Evolutionary conservation across 2,797 vertebrate genomes (phyloP), one percentile per base, ranked within the genome.

Genomic region (Falco naumanni): DNA sequence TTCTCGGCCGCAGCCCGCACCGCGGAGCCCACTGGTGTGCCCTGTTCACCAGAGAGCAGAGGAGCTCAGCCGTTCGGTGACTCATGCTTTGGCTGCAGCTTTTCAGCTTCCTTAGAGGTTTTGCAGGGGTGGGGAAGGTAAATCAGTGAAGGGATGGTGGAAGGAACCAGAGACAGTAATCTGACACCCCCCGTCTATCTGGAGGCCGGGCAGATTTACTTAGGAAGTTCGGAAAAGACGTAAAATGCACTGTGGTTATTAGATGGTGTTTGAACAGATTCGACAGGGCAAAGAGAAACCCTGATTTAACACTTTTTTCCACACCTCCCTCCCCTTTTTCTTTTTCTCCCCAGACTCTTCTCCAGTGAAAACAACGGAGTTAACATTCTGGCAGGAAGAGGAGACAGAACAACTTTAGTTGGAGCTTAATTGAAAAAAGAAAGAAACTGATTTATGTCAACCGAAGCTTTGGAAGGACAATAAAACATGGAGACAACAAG

Each of bases 371-470:
- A 95, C 68, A 94, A 87, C 10, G 57, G 51, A 84, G 70, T 50
- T 90, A 63, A 68, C 16, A 33, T 53, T 89, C 86, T 95, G 93
- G 88, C 90, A 95, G 64, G 48, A 74, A 90, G 69, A 86, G 65
- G 91, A 93, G 87, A 95, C 71, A 95, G 71, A 91, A 66, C 64
- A 92, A 77, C 60, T 94, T 81, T 66, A 82, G 72, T 78, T 15
- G 56, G 51, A 93, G 98, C 97, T 97, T 98, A 84, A 96, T 11
- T 90, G 86, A 88, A 89, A 95, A 93, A 90, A 66, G 95, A 94
- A 94, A 96, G 57, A 83, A 53, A 41, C 61, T 84, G 88, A 91
- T 94, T 87, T 83, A 25, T 79, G 56, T 87, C 75, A 87, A 50
- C 66, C 41, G 22, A 95, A 92, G 61, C 65, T 80, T 60, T 28